These are phyloP conservation scores for Lineus longissimus DNA, from an alignment of 1,140 invertebrate species.

Conservation along the genomic window DNA sequence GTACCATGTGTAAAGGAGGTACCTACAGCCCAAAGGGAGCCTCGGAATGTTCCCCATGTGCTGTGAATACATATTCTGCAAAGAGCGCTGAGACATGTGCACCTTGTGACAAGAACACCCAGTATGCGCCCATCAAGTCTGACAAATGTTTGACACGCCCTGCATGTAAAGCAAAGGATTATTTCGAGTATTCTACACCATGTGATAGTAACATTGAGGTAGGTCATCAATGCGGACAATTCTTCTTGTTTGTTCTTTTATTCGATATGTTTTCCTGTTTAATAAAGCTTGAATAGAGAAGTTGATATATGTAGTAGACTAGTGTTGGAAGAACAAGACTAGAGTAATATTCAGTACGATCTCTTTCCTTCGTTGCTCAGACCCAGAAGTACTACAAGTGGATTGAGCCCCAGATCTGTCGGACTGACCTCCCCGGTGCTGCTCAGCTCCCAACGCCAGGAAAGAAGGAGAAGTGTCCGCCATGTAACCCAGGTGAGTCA, in stretches of 20 bases:
- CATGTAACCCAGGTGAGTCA: conserved; percentile 56
- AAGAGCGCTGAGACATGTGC: conserved; percentile 55
- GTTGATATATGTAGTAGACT: too few relatives aligned
- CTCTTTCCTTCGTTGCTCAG: conserved; percentile 30
- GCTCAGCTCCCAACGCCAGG: conserved; percentile 51
- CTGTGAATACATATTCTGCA: conserved; percentile 53
- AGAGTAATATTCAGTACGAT: too few relatives aligned
- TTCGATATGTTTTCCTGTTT: too few relatives aligned
- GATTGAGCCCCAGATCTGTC: conserved; percentile 60
- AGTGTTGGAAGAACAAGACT: too few relatives aligned
- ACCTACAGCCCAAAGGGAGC: conserved; percentile 56
- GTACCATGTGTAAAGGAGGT: conserved; percentile 59
- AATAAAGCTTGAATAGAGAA: too few relatives aligned
- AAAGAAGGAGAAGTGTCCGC: conserved; percentile 52
- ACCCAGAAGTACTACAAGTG: conserved; percentile 58
- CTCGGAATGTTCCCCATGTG: conserved; percentile 56
- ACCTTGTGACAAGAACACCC: conserved; percentile 50
- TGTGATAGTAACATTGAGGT: conserved; percentile 56
- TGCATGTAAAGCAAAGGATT: conserved; percentile 59
- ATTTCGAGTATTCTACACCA: conserved; percentile 57
- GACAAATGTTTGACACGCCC: conserved; percentile 55
- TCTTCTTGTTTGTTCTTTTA: too few relatives aligned
- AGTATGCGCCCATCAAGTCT: conserved; percentile 47
- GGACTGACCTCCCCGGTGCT: conserved; percentile 46
- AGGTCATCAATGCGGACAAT: background rate